Evolutionary conservation across 2,888 invertebrate species (phyloP).

Genomic region (Serrognathus titanus): DNA sequence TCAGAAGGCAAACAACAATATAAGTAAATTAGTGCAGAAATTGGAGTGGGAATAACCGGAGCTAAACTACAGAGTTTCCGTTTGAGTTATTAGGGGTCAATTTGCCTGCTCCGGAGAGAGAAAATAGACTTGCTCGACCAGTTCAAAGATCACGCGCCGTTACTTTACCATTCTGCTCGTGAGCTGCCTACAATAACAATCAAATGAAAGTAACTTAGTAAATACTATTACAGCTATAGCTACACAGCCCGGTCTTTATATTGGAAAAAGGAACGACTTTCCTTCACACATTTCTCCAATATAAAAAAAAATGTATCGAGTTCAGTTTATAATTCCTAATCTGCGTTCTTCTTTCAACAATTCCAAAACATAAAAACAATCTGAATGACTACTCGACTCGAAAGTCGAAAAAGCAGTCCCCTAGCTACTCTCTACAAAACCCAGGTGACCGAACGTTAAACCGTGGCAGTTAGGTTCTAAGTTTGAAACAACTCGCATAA

Average conservation of each 20-base stretch:
- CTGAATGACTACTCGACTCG: too few relatives aligned
- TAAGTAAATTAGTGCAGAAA: not conserved
- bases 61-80: not conserved
- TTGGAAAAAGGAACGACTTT: slow-evolving; percentile 24
- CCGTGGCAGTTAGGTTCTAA: too few relatives aligned
- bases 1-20: not conserved
- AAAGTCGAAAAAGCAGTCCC: too few relatives aligned
- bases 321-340: too few relatives aligned
- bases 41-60: not conserved
- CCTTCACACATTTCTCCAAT: not conserved
- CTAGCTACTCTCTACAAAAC: too few relatives aligned
- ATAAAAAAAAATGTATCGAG: too few relatives aligned
- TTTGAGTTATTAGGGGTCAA: not conserved
- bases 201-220: slow-evolving; percentile 37
- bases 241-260: slow-evolving; percentile 25
- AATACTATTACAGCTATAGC: slow-evolving; percentile 31
- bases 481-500: too few relatives aligned
- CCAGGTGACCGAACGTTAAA: too few relatives aligned
- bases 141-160: slow-evolving; percentile 3
- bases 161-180: slow-evolving; percentile 26
- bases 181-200: slow-evolving; percentile 34
- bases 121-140: not conserved
- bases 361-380: too few relatives aligned
- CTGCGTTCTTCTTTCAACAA: too few relatives aligned
- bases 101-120: not conserved